Base-by-base conservation (phyloP, 2,888 invertebrate genomes). In the Ornithoptera priamus region DNA sequence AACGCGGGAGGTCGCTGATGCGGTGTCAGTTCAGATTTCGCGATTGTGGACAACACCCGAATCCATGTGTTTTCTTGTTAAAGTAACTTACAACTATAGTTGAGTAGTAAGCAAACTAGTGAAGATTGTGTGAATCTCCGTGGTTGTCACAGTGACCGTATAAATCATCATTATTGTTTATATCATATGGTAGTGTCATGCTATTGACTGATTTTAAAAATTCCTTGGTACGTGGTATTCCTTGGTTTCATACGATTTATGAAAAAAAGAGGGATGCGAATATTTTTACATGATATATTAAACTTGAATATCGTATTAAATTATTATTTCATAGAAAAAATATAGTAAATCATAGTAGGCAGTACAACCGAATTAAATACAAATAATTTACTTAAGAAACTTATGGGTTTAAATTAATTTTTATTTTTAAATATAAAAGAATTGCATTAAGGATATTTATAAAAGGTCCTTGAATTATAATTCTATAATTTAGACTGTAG, bases 21-120 rank as follows among this genome's bases (percentile, higher is more conserved):
- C 72, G 77, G 77, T 78, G 68, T 58, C 67, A 73, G 74, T 76
- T 76, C 71, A 61, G 67, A 74, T 72, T 77, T 79, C 75, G 69
- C 77, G 75, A 75, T 74, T 73, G 75, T 68, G 71, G 72, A 73
- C 72, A 73, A 77, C 74, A 74, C 57, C 61, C 50, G 39, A 46
- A 6, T 67, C 42, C 36, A 15, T 50, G 17, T 50, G 17, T 50
- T 15, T 17, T 17, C 50, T 1, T 50, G 15, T 50, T 50, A 50
- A 50, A 50, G 12, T 50, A 50, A 50, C 17, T 15, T 7, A 15
- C 4, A 15, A 50, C 50, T 12, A 15, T 17, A 50, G 17, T 17
- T 17, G 50, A 50, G 50, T 50, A 5, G 12, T 4, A 50, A 15
- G 1, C 12, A 17, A 50, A 17, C 3, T 12, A 17, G 50, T 50